Base-by-base conservation (phyloP, 2,888 invertebrate genomes). In the Coleophora deauratella region DNA sequence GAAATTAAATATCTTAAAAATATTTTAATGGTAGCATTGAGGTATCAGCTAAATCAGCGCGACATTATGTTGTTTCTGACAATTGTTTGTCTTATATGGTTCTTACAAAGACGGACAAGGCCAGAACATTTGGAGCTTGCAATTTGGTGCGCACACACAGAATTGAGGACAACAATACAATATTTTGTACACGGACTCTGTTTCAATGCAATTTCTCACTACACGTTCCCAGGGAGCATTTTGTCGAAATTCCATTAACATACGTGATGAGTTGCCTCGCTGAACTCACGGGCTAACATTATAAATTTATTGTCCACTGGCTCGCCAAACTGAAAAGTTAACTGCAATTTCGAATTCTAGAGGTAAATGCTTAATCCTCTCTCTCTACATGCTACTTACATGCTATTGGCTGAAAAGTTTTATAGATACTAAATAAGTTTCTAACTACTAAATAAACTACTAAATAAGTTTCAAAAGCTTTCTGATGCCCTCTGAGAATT, bases 71-170 rank as follows among this genome's bases (percentile, higher is more conserved):
- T 72, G 74, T 73, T 72, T 72, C 71, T 66, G 66, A 66, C 75
- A 78, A 78, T 78, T 79, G 75, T 77, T 66, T 63, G 59, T 67
- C 70, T 57, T 72, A 66, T 74, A 70, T 65, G 71, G 72, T 45
- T 57, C 59, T 58, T 51, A 62, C 56, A 54, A 52, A 53, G 54
- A 51, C 49, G 49, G 55, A 50, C 76, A 74, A 78, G 77, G 80
- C 59, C 64, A 44, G 60, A 72, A 68, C 68, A 54, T 66, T 76
- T 72, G 73, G 68, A 64, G 60, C 54, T 53, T 68, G 65, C 70
- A 68, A 65, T 72, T 61, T 54, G 56, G 55, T 55, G 60, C 66
- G 55, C 55, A 60, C 66, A 68, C 48, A 49, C 49, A 58, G 54
- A 54, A 56, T 63, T 63, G 64, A 56, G 62, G 52, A 56, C 65